phyloP scores from a whole-genome alignment of 2,113 vertebrate species.

The Pagrus major region DNA sequence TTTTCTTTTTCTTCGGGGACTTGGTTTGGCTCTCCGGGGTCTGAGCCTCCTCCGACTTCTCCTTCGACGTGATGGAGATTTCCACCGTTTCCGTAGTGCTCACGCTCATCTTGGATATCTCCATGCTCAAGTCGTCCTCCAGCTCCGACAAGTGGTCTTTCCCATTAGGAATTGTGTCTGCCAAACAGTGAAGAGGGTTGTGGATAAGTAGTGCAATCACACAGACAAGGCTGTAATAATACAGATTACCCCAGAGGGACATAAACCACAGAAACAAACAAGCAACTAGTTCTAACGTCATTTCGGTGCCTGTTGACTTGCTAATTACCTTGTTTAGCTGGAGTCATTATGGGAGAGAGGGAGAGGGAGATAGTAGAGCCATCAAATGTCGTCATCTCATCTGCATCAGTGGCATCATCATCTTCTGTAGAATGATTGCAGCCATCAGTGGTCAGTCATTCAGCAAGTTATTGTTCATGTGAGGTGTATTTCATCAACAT shows the following conservation, averaged over 20 bases:
- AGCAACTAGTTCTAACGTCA: not conserved
- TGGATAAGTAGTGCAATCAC: not conserved
- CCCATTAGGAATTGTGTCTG: slow-evolving; percentile 80
- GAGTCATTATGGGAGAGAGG: slow-evolving; percentile 91
- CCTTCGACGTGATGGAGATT: slow-evolving; percentile 77
- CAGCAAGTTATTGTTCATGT: not conserved
- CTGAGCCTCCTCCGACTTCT: slow-evolving; percentile 68
- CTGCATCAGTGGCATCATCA: slow-evolving; percentile 86
- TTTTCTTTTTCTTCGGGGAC: slow-evolving; percentile 83
- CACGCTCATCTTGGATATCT: slow-evolving; percentile 80
- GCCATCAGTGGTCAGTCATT: slow-evolving; percentile 12
- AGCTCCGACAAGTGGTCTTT: slow-evolving; percentile 77
- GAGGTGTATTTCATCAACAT: not conserved
- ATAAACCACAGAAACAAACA: not conserved
- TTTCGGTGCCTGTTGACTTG: not conserved
- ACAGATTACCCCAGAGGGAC: slow-evolving; percentile 1
- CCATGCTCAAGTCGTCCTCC: slow-evolving; percentile 82
- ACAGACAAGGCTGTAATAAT: not conserved
- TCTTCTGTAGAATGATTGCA: slow-evolving; percentile 89
- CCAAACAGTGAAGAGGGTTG: slow-evolving; percentile 21
- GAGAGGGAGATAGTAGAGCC: slow-evolving; percentile 94
- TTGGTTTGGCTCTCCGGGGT: slow-evolving; percentile 77
- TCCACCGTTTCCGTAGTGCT: slow-evolving; percentile 78
- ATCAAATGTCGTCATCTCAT: slow-evolving; percentile 95
- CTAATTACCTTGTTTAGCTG: slow-evolving; percentile 89